Evolutionary conservation across 2,797 vertebrate genomes (phyloP).

Genomic region (Karalla daura): DNA sequence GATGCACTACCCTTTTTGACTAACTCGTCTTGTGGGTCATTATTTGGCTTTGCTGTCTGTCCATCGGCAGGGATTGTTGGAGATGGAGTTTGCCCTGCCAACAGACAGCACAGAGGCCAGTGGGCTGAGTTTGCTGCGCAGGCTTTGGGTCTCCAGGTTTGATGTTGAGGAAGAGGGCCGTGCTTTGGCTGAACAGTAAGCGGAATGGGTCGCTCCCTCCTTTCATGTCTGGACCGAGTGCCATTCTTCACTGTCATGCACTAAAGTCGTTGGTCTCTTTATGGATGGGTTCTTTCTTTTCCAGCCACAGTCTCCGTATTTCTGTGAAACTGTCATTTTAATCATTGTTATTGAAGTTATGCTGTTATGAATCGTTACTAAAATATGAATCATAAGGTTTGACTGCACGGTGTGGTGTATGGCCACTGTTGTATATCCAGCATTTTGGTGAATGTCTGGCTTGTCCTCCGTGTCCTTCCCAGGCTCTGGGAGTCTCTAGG

Average conservation of each 20-base stretch:
- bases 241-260: no score
- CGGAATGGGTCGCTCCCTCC: not conserved
- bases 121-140: slow-evolving; percentile 90
- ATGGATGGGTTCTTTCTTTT: not conserved
- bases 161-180: slow-evolving; percentile 93
- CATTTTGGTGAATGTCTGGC: not conserved
- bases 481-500: slow-evolving; percentile 94
- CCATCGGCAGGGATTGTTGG: slow-evolving; percentile 88
- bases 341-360: no score
- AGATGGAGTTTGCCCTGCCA: slow-evolving; percentile 95
- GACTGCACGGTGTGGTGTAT: not conserved
- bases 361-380: no score
- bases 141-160: slow-evolving; percentile 96
- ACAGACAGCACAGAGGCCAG: slow-evolving; percentile 89
- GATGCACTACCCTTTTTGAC: no score
- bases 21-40: not conserved
- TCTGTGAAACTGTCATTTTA: not conserved
- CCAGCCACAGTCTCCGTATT: not conserved
- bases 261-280: not conserved
- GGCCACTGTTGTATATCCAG: not conserved
- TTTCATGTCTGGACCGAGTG: no score
- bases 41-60: not conserved
- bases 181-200: slow-evolving; percentile 89
- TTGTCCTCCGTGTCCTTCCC: slow-evolving; percentile 15
- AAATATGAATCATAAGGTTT: no score